Evolutionary conservation across 2,797 vertebrate species (phyloP).

Genomic region (Hypotaenidia philippensis): DNA sequence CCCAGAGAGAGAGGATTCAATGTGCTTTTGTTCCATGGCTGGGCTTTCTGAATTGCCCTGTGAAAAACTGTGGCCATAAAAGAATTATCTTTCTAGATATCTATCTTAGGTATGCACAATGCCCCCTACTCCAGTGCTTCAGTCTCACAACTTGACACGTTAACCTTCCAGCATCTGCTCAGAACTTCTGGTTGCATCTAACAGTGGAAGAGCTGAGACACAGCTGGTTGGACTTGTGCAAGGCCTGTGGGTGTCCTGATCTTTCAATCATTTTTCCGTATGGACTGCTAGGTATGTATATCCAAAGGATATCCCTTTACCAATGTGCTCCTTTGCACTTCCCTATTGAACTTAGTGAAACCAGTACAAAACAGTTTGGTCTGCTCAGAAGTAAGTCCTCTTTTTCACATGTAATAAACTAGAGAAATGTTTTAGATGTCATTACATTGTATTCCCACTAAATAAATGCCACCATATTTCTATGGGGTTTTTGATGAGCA

Average conservation of each 20-base stretch:
- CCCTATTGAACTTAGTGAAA: background rate
- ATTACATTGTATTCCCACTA: background rate
- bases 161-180: background rate
- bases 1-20: background rate
- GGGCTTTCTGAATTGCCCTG: background rate
- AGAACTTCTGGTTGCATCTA: background rate
- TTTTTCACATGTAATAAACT: background rate
- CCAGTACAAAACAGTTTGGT: background rate
- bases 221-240: accelerated
- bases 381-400: background rate
- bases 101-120: background rate
- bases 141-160: background rate
- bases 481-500: background rate
- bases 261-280: background rate
- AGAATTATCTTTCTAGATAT: background rate
- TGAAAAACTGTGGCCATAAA: background rate
- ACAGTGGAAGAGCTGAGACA: background rate
- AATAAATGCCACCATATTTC: background rate
- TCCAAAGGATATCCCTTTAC: background rate
- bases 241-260: background rate
- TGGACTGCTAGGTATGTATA: background rate
- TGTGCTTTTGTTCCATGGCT: background rate
- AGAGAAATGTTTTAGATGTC: background rate
- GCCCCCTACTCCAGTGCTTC: background rate
- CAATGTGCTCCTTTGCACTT: background rate